Base-by-base conservation (phyloP, 2,888 invertebrate species). In the Hypena proboscidalis region DNA sequence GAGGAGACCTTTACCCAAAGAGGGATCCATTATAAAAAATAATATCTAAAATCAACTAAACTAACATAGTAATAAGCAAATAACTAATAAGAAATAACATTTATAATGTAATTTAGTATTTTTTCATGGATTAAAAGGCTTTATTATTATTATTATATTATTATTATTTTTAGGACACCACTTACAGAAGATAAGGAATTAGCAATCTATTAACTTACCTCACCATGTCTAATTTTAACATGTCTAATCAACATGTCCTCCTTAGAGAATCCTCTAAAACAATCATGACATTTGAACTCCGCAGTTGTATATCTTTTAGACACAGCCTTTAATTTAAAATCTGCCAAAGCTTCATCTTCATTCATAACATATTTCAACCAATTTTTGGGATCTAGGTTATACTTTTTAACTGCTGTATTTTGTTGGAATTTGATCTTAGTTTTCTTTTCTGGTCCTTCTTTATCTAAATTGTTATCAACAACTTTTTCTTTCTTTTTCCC, bases 231-330 rank as follows among this genome's bases (percentile, higher is more conserved):
- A 21, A 83, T 61, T 34, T 80, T 74, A 3, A 58, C 62, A 53
- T 88, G 86, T 7, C 88, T 63, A 40, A 74, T 74, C 34, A 84
- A 56, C 76, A 85, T 88, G 27, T 85, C 80, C 21, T 77, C 75
- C 22, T 82, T 84, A 0, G 85, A 83, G 52, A 85, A 87, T 1
- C 85, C 80, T 61, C 81, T 87, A 3, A 76, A 77, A 45, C 88
- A 88, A 44, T 81, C 74, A n/a, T 63, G 66, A 49, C 88, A 88
- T 58, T 85, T 84, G 37, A 64, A 81, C 2, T 71, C 61, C 0
- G 85, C 81, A 1, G 74, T 64, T 22, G 72, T 39, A 62, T 80
- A 87, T 40, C 80, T 79, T 3, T 72, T 63, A 39, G 80, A 70
- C 1, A 74, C 65, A 0, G 74, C 74, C 37, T 68, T 75, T 0